Conservation (phyloP, 1,140 invertebrate species). For the Pseudomyrmex dendroicus region DNA sequence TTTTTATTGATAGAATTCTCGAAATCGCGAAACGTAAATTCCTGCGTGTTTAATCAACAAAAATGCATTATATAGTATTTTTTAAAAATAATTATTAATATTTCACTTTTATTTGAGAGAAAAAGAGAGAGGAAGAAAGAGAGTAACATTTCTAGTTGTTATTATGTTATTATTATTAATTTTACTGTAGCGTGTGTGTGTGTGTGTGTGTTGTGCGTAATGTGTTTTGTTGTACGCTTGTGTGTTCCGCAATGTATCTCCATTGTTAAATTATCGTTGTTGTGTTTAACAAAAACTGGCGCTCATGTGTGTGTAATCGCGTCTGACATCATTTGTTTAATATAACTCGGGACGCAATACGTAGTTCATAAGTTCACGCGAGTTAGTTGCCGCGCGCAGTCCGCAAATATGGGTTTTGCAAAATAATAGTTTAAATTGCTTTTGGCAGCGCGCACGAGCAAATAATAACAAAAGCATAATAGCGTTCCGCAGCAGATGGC, state of each 20-base stretch:
- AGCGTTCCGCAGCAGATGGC: constrained; percentile 26
- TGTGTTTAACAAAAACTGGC: constrained; percentile 8
- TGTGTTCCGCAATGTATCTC: background rate
- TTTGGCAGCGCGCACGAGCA: constrained; percentile 23
- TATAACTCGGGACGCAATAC: constrained; percentile 8
- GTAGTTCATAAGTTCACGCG: constrained; percentile 24
- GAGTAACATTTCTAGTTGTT: too few relatives aligned
- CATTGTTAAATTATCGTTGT: constrained; percentile 31
- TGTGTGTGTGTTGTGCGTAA: background rate
- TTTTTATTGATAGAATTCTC: background rate
- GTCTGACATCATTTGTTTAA: constrained; percentile 43
- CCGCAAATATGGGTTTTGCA: background rate
- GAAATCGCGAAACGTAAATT: background rate
- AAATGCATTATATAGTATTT: background rate
- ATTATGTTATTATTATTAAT: too few relatives aligned
- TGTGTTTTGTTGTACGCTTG: background rate
- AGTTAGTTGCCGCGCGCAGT: constrained; percentile 15
- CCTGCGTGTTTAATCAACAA: background rate
- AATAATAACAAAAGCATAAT: constrained; percentile 54
- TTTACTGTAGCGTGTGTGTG: too few relatives aligned
- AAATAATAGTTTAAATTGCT: constrained; percentile 62
- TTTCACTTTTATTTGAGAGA: background rate
- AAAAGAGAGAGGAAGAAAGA: too few relatives aligned
- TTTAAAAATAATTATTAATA: background rate
- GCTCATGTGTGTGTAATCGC: constrained; percentile 25